These are phyloP conservation scores for Hystrix brachyura DNA, from an alignment of 2,113 vertebrate genomes.

Conservation along the genomic window DNA sequence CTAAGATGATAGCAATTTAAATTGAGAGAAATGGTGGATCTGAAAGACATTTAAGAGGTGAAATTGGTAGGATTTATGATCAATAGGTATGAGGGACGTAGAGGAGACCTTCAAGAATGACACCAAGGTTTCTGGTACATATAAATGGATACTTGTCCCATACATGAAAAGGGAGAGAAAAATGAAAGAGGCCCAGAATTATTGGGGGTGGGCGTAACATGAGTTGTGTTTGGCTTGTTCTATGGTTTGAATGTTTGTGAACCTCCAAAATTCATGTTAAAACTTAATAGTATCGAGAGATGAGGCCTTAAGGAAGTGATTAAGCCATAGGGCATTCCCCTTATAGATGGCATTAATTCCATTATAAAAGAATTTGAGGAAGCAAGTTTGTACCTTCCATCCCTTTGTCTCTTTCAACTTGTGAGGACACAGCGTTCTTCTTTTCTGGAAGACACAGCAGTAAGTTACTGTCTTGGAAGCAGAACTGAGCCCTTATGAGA, in stretches of 20 bases:
- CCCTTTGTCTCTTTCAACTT: not conserved
- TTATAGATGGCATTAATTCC: not conserved
- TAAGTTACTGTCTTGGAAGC: not conserved
- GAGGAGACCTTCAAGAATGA: not conserved
- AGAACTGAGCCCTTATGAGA: not conserved
- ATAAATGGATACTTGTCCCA: not conserved
- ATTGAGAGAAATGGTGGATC: conserved; percentile 4
- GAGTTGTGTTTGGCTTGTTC: not conserved
- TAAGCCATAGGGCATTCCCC: not conserved
- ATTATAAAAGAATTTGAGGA: not conserved
- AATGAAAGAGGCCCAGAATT: not conserved
- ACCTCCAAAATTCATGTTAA: not conserved
- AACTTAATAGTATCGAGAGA: not conserved
- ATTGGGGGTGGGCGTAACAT: not conserved
- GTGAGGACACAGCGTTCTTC: not conserved
- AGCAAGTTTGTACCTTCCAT: not conserved
- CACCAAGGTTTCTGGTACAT: not conserved
- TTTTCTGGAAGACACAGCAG: not conserved
- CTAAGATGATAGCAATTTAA: not conserved
- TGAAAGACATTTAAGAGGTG: not conserved
- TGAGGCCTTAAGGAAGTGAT: not conserved
- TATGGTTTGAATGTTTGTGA: not conserved
- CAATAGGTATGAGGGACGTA: not conserved
- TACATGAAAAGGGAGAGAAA: not conserved
- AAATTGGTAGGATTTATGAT: not conserved